Base-by-base conservation (phyloP, 2,113 vertebrate genomes). In the Zosterops lateralis region DNA sequence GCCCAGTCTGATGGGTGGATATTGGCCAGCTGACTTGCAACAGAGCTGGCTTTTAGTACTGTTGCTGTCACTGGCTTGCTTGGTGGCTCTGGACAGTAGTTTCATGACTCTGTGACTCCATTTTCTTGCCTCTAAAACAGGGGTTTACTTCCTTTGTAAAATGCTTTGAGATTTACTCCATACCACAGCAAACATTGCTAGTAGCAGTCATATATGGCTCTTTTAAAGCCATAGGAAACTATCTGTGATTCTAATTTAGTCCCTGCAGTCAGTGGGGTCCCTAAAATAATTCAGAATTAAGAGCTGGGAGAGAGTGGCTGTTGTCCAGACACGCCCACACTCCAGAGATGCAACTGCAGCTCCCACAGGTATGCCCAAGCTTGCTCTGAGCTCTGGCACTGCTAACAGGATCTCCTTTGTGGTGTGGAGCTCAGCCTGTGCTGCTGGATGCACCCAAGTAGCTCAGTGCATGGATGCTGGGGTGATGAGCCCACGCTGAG, bases 391-490 rank as follows among this genome's bases (percentile, higher is more conserved):
- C 74, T 34, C n/a, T 65, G 38, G 24, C 17, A 1, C 31, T 57
- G 58, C 66, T 90, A 5, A 25, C 0, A 0, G 66, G 32, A 16
- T 21, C 1, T 31, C 66, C 19, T 1, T 7, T 24, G 54, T 5
- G 48, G 17, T 10, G 36, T n/a, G 64, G 64, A 64, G 76, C 51
- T 56, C 32, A 13, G 58, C 3, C 2, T 3, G 34, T 24, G 64
- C 78, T 92, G 62, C 53, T 58, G 71, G 20, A 21, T 58, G 54
- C 31, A 21, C 79, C 90, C 75, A n/a, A 8, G 34, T 2, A 42
- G 45, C 68, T 92, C 32, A 8, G 68, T 4, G 75, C 74, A 16
- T 10, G 68, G 84, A 9, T 61, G 50, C 61, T 40, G 58, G 45
- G 74, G 40, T 17, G 70, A 60, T 17, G 51, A 65, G 67, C 82